phyloP scores from a whole-genome alignment of 2,888 invertebrate species.

The Yponomeuta malinellus region DNA sequence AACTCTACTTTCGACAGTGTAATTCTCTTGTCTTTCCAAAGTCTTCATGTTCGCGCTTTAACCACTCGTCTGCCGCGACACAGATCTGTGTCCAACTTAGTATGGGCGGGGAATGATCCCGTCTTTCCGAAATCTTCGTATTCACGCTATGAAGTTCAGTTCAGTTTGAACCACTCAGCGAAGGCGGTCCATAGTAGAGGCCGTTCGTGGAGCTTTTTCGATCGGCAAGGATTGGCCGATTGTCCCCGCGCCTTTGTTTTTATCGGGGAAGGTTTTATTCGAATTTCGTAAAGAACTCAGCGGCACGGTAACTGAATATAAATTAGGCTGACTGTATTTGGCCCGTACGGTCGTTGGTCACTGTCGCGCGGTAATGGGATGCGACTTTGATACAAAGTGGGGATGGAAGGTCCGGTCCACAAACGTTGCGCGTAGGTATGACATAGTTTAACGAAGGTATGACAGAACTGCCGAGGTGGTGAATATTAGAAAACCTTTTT shows the following conservation, averaged over 20 bases:
- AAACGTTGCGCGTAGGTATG: not conserved
- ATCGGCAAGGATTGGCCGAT: slow-evolving; percentile 19
- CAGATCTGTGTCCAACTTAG: too few relatives aligned
- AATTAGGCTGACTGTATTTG: not conserved
- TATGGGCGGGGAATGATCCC: not conserved
- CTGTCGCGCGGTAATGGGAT: slow-evolving; percentile 8
- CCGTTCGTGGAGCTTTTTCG: slow-evolving; percentile 20
- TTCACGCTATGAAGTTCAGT: too few relatives aligned
- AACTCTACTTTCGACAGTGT: too few relatives aligned
- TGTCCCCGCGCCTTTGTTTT: slow-evolving; percentile 22
- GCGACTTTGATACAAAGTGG: slow-evolving; percentile 4
- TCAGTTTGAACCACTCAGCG: too few relatives aligned
- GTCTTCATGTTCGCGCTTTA: too few relatives aligned
- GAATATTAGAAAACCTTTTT: not conserved
- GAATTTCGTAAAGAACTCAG: slow-evolving; percentile 11
- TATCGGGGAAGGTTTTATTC: slow-evolving; percentile 19
- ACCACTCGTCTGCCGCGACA: too few relatives aligned
- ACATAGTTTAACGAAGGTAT: not conserved
- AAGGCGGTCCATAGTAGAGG: not conserved
- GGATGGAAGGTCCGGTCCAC: not conserved
- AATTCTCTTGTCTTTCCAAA: too few relatives aligned
- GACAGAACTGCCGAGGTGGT: not conserved
- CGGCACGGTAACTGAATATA: slow-evolving; percentile 5
- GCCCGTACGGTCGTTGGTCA: slow-evolving; percentile 6
- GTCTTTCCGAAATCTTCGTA: too few relatives aligned